phyloP scores from a whole-genome alignment of 2,797 vertebrate genomes.

The Pipistrellus pipistrellus region DNA sequence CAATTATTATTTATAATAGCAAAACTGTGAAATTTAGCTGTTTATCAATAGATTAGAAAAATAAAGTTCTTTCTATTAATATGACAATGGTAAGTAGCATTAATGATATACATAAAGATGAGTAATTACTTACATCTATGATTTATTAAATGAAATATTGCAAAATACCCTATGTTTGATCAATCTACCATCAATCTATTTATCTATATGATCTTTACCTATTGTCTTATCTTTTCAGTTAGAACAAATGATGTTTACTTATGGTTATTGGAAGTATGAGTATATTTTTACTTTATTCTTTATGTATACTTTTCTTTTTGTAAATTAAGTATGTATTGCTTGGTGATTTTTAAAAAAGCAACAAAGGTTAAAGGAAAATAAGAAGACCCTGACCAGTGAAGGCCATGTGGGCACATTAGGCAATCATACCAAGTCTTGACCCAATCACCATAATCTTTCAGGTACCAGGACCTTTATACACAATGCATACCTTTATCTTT shows the following conservation, averaged over 20 bases:
- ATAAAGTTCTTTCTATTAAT: neutral
- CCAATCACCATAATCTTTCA: neutral
- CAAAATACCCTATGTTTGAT: neutral
- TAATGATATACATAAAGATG: neutral
- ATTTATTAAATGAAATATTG: neutral
- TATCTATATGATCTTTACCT: neutral
- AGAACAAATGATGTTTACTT: neutral
- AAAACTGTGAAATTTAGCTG: conserved; percentile 1
- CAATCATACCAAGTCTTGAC: neutral
- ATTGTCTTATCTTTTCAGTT: neutral
- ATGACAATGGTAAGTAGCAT: neutral
- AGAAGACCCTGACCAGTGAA: neutral
- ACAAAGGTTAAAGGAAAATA: conserved; percentile 4
- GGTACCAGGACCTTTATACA: neutral
- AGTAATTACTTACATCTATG: neutral
- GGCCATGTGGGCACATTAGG: neutral
- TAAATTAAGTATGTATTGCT: neutral
- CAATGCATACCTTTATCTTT: neutral
- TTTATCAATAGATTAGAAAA: conserved; percentile 6
- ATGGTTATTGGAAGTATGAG: neutral
- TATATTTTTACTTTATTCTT: conserved; percentile 62
- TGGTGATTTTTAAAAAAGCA: neutral
- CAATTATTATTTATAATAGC: neutral
- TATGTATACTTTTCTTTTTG: conserved; percentile 18
- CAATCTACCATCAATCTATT: neutral